These are phyloP conservation scores for Mesocricetus auratus DNA, from an alignment of 2,113 vertebrate genomes.

Conservation along the genomic window DNA sequence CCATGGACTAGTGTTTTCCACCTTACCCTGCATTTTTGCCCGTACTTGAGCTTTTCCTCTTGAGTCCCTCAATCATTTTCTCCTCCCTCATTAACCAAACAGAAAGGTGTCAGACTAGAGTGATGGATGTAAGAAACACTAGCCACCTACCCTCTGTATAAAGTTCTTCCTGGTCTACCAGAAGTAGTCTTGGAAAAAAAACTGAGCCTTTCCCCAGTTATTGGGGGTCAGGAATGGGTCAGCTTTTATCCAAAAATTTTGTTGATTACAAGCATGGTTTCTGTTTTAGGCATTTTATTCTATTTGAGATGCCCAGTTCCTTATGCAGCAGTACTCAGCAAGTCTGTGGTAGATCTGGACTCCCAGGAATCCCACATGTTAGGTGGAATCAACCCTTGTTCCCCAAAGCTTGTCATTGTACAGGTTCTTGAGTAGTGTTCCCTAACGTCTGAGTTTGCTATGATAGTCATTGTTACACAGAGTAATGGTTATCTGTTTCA, in stretches of 20 bases:
- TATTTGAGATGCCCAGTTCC: background rate
- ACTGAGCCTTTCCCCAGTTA: background rate
- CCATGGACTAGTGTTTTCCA: background rate
- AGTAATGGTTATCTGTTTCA: background rate
- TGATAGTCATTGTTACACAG: background rate
- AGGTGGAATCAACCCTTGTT: background rate
- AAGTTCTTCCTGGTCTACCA: constrained; percentile 43
- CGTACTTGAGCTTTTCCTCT: background rate
- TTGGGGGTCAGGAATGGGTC: background rate
- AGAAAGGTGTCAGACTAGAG: constrained; percentile 25
- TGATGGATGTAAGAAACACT: background rate
- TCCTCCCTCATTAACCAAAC: background rate
- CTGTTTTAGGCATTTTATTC: background rate
- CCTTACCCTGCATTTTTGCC: background rate
- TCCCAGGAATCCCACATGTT: background rate
- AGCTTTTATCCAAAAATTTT: constrained; percentile 43
- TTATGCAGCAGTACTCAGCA: background rate
- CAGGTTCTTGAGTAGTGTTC: background rate
- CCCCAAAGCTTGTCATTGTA: background rate
- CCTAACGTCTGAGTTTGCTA: background rate
- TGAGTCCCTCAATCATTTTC: background rate
- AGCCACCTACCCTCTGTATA: background rate
- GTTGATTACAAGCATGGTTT: background rate
- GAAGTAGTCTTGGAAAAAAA: constrained; percentile 16
- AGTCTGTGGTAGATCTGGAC: background rate